These are phyloP conservation scores for Thaumatotibia leucotreta DNA, from an alignment of 1,140 invertebrate genomes.

Conservation along the genomic window DNA sequence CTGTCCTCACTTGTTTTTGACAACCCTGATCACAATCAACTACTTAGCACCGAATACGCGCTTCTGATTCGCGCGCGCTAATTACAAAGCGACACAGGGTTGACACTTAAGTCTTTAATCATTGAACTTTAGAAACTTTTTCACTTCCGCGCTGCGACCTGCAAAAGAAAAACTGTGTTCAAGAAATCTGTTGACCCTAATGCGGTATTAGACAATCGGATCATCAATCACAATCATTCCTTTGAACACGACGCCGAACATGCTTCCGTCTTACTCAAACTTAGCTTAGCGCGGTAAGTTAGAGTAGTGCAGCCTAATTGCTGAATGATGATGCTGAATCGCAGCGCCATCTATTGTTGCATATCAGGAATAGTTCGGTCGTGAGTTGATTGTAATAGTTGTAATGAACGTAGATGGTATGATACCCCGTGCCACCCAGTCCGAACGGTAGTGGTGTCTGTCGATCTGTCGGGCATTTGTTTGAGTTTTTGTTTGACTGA, in stretches of 20 bases:
- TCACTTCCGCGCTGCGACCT: slow-evolving; percentile 38
- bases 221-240: slow-evolving; percentile 74
- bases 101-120: background rate
- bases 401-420: slow-evolving; percentile 63
- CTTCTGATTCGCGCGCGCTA: background rate
- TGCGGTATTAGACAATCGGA: slow-evolving; percentile 60
- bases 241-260: slow-evolving; percentile 28
- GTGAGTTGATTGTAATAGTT: slow-evolving; percentile 65
- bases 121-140: background rate
- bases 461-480: slow-evolving; percentile 28
- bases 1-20: background rate
- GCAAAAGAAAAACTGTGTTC: slow-evolving; percentile 51
- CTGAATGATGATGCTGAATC: slow-evolving; percentile 68
- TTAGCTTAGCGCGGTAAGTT: background rate
- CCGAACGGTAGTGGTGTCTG: slow-evolving; percentile 52
- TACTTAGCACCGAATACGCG: background rate
- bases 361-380: slow-evolving; percentile 71
- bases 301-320: slow-evolving; percentile 54
- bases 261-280: slow-evolving; percentile 30
- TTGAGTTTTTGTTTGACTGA: slow-evolving; percentile 17
- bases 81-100: background rate
- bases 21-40: background rate
- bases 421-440: slow-evolving; percentile 61
- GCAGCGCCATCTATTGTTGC: slow-evolving; percentile 72
- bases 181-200: slow-evolving; percentile 55